These are phyloP conservation scores for Sebastes schlegelii DNA, from an alignment of 2,113 vertebrate genomes.

Conservation along the genomic window DNA sequence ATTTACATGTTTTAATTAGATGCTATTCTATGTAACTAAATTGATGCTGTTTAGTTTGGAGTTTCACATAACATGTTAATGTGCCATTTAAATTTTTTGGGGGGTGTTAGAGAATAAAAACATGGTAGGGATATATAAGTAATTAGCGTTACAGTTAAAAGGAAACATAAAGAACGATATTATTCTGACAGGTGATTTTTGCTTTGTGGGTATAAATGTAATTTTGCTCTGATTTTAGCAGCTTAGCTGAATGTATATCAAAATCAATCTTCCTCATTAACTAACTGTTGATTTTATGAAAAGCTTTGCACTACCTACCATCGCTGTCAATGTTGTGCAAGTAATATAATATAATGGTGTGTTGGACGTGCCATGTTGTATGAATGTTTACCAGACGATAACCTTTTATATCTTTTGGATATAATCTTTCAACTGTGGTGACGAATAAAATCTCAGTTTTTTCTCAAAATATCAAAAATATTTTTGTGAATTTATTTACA, in stretches of 20 bases:
- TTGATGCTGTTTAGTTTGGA: neutral
- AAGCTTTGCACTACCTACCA: constrained; percentile 31
- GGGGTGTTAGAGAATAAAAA: neutral
- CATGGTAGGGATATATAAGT: neutral
- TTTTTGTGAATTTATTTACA: constrained; percentile 48
- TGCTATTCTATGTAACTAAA: neutral
- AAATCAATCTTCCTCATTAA: constrained; percentile 15
- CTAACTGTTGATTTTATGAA: neutral
- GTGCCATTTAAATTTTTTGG: neutral
- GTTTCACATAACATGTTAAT: neutral
- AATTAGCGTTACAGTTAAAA: neutral
- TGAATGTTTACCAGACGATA: neutral
- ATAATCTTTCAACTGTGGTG: constrained; percentile 9
- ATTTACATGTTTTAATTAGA: neutral
- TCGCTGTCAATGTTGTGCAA: constrained; percentile 24
- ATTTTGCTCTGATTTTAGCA: neutral
- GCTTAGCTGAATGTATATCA: constrained; percentile 22
- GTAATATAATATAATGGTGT: neutral
- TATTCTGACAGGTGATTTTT: neutral
- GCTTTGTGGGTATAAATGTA: neutral
- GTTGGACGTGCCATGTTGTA: constrained; percentile 16
- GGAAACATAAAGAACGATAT: neutral
- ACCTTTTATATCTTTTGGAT: constrained; percentile 14
- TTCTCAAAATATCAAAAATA: constrained; percentile 36
- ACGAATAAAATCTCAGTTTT: constrained; percentile 44